Percentiles rank a stretch among this genome's conserved stretches.
Conservation (phyloP, 1,140 invertebrate species). For the Drosophila melanica region DNA sequence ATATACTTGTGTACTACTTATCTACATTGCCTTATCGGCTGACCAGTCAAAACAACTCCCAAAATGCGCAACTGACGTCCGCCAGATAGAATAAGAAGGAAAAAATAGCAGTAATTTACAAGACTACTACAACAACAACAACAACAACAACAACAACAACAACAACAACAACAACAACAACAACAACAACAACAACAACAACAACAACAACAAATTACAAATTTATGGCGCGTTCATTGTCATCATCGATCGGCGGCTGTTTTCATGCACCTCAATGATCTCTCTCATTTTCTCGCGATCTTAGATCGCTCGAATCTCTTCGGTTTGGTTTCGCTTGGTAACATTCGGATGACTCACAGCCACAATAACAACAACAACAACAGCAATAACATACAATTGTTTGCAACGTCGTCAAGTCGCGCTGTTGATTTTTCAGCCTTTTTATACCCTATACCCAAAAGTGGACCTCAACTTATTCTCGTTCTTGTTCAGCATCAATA, state of each 20-base stretch:
- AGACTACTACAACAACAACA: slow-evolving; percentile 3
- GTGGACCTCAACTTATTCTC: no score
- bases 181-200: slow-evolving; percentile 6
- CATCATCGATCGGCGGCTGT: slow-evolving; percentile 43
- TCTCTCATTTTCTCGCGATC: not conserved
- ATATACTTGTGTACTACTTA: slow-evolving; percentile 14
- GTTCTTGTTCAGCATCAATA: not conserved
- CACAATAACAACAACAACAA: slow-evolving; percentile 21
- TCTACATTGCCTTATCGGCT: slow-evolving; percentile 21
- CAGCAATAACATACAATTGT: slow-evolving; percentile 38
- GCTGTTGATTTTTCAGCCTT: slow-evolving; percentile 15
- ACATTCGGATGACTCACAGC: slow-evolving; percentile 43
- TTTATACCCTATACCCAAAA: not conserved
- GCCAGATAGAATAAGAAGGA: not conserved
- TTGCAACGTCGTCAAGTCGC: slow-evolving; percentile 36
- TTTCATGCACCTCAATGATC: slow-evolving; percentile 8
- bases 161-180: slow-evolving; percentile 31
- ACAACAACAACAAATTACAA: slow-evolving; percentile 57
- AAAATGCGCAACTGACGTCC: slow-evolving; percentile 1
- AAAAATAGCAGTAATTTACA: slow-evolving; percentile 17
- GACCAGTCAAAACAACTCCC: slow-evolving; percentile 20
- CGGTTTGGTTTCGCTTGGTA: slow-evolving; percentile 30
- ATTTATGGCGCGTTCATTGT: slow-evolving; percentile 65
- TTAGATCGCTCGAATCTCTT: not conserved
- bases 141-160: not conserved